Conservation (phyloP, 2,888 invertebrate genomes). For the Orchestes rusci region DNA sequence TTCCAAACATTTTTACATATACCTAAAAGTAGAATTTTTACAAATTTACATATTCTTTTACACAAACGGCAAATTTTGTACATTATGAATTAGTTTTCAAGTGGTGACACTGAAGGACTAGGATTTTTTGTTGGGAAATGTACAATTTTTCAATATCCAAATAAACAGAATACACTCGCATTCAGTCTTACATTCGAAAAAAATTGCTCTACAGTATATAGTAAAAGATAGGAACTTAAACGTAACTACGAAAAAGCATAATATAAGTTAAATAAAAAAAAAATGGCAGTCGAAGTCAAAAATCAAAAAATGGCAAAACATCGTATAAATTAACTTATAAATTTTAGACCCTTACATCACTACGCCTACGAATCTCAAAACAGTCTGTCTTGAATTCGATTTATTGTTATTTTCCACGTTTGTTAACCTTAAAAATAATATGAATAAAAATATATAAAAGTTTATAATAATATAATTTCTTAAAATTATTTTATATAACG, state of each 20-base stretch:
- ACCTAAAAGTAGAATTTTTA: slow-evolving; percentile 11
- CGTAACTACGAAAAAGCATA: slow-evolving; percentile 36
- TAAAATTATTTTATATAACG: slow-evolving; percentile 19
- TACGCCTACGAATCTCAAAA: slow-evolving; percentile 18
- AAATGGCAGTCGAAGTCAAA: slow-evolving; percentile 39
- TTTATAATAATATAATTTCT: slow-evolving; percentile 22
- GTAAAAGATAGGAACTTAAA: slow-evolving; percentile 39
- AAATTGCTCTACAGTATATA: slow-evolving; percentile 33
- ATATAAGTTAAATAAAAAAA: slow-evolving; percentile 35
- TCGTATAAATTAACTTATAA: slow-evolving; percentile 24
- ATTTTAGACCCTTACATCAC: slow-evolving; percentile 13
- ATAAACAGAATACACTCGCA: slow-evolving; percentile 11
- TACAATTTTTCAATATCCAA: slow-evolving; percentile 4
- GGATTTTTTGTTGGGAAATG: slow-evolving; percentile 8
- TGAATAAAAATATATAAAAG: slow-evolving; percentile 26
- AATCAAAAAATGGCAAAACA: slow-evolving; percentile 35
- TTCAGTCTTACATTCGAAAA: slow-evolving; percentile 28
- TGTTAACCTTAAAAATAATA: slow-evolving; percentile 18
- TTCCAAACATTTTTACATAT: too few species aligned
- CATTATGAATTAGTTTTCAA: slow-evolving; percentile 7
- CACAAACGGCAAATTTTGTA: slow-evolving; percentile 6
- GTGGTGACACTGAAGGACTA: slow-evolving; percentile 8
- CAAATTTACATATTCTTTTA: slow-evolving; percentile 2
- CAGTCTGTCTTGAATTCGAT: slow-evolving; percentile 18
- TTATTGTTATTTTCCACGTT: slow-evolving; percentile 16